These are phyloP conservation scores for Thyatira batis DNA, from an alignment of 2,888 invertebrate species.

Conservation along the genomic window DNA sequence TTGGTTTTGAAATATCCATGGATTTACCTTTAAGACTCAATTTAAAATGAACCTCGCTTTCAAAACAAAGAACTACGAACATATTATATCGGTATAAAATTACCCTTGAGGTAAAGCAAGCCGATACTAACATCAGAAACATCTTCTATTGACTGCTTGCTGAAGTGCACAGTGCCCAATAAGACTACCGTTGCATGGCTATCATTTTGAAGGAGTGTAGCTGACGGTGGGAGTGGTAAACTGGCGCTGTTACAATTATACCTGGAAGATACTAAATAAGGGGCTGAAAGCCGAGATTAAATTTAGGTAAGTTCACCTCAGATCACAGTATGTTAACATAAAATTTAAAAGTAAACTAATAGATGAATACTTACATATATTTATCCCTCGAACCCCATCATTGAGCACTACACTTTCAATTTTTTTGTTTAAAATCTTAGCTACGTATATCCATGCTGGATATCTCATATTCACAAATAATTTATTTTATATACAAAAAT, in stretches of 20 bases:
- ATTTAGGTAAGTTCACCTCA: not conserved
- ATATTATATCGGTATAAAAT: too few species aligned
- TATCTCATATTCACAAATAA: constrained; percentile 60
- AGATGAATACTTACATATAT: constrained; percentile 25
- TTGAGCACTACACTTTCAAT: constrained; percentile 26
- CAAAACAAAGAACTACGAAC: too few species aligned
- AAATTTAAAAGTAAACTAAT: too few species aligned
- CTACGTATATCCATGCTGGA: constrained; percentile 46
- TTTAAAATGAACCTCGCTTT: constrained; percentile 7
- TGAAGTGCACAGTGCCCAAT: constrained; percentile 75
- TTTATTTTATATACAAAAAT: constrained; percentile 36
- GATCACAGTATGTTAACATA: too few species aligned
- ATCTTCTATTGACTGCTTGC: constrained; percentile 73
- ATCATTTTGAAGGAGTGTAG: constrained; percentile 63
- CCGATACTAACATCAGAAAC: constrained; percentile 56
- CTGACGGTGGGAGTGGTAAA: constrained; percentile 52
- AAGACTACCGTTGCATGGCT: constrained; percentile 60
- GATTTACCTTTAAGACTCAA: too few species aligned
- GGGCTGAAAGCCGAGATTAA: constrained; percentile 5
- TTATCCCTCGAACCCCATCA: constrained; percentile 22
- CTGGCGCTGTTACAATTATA: constrained; percentile 1
- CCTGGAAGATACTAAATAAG: constrained; percentile 9
- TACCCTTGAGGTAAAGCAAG: too few species aligned
- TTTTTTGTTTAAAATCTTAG: constrained; percentile 37
- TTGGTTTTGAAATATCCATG: too few species aligned